Evolutionary conservation across 2,797 vertebrate genomes (phyloP).

Genomic region (Cossypha niveicapilla): DNA sequence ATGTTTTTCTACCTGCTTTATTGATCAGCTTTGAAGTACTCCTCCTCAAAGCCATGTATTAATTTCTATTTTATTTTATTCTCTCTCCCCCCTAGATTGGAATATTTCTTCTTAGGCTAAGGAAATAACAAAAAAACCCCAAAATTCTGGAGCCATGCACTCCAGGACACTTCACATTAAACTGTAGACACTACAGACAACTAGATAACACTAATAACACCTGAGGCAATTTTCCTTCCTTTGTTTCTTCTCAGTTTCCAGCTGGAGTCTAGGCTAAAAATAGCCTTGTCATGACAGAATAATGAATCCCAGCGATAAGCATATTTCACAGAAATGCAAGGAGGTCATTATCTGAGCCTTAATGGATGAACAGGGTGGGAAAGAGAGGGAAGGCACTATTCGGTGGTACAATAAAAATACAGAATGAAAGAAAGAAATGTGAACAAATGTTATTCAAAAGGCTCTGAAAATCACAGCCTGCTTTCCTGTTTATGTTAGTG

Average conservation of each 20-base stretch:
- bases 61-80: background rate
- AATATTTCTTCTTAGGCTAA: conserved; percentile 1
- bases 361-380: conserved; percentile 34
- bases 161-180: conserved; percentile 20
- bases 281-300: conserved; percentile 36
- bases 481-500: conserved; percentile 32
- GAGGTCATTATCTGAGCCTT: conserved; percentile 37
- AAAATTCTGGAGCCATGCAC: conserved; percentile 13
- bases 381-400: background rate
- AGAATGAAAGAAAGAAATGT: background rate
- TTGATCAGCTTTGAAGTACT: background rate
- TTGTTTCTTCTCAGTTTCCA: conserved; percentile 40
- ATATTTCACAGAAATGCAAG: background rate
- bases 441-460: conserved; percentile 8
- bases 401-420: conserved; percentile 11
- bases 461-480: conserved; percentile 16
- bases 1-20: background rate
- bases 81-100: background rate
- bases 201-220: conserved; percentile 44
- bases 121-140: background rate
- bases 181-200: conserved; percentile 30
- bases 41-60: background rate
- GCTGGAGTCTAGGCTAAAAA: conserved; percentile 54
- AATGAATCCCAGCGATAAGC: conserved; percentile 47
- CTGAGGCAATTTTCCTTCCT: conserved; percentile 48